Base-by-base conservation (phyloP, 2,888 invertebrate species). In the Oxyteleia sp. region DNA sequence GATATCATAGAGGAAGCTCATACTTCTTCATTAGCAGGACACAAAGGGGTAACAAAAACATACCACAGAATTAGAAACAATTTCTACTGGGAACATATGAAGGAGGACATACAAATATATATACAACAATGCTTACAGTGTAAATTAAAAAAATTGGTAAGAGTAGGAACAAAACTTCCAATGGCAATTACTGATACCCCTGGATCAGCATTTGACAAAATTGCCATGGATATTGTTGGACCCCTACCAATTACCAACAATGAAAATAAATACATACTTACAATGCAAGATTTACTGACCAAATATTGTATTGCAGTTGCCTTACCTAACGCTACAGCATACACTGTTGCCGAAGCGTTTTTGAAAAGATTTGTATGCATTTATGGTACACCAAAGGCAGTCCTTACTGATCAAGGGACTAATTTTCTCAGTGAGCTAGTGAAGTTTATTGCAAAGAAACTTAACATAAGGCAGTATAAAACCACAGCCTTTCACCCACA, bases 381-480 rank as follows among this genome's bases (percentile, higher is more conserved):
- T 0, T 29, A 53, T 10, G 53, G 53, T 8, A 32, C 11, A 2
- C 53, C 53, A 2, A 53, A 53, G 15, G 16, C n/a, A 4, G 41
- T 41, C 2, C 23, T 59, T 1, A 41, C 59, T 0, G 59, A 38
- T 8, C 59, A 59, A 15, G 41, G 20, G 0, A 41, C 11, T 1
- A 59, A 41, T 15, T 59, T 59, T 18, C 13, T 59, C 8, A 59
- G 59, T 7, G 41, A 59, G 1, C 10, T 59, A 0, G 5, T 59
- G 8, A 59, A 59, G 41, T 0, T 13, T 13, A 11, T 59, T 4
- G 35, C 59, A 0, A 41, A 59, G 38, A 20, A 13, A 59, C n/a
- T 71, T 5, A 43, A 43, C 4, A 71, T 71, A 4, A n/a, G 35
- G 18, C 71, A 71, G 23, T 59, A 35, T 2, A 32, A 59, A 35